Evolutionary conservation across 2,888 invertebrate genomes (phyloP), one percentile per base, ranked within the genome.

Genomic region (Lycaena phlaeas): DNA sequence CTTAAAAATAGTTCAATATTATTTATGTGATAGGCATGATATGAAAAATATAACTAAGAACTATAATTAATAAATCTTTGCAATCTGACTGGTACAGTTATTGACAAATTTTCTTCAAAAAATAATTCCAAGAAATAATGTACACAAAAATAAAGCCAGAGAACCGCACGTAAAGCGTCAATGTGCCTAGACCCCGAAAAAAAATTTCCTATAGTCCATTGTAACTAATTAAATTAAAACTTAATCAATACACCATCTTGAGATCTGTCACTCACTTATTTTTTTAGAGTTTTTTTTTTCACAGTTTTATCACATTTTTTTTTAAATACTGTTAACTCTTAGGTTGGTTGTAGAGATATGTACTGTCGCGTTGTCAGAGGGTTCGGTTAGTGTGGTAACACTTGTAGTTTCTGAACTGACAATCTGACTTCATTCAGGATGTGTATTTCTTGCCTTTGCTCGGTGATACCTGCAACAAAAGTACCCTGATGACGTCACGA

Each of bases 201-300:
- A 48, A 49, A 49, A 47, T 44, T 42, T 48, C 54, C 57, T 61
- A 56, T 56, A 62, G 65, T 74, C 67, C 65, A 58, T 68, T 59
- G 57, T 48, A 50, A 52, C 66, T 73, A 72, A 68, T 61, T 59
- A 68, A 36, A 64, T 70, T 69, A 71, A 74, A 72, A 70, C 63
- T 66, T 56, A 60, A 44, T 49, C 42, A 65, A 64, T 68, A 74
- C 74, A 70, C 72, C 68, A 70, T 68, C 53, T 53, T 82, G 84
- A 84, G 82, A 84, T 84, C 82, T 69, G 73, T 77, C 79, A 75
- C 73, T 79, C 79, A 78, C 79, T 78, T 64, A 54, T 52, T 55
- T 74, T 77, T 74, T 75, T 70, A 60, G 57, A 56, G 54, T 55
- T 67, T 60, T 59, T 66, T 71, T 76, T 78, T 72, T 74, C 67